phyloP scores from a whole-genome alignment of 2,113 vertebrate genomes.

The Perca fluviatilis region DNA sequence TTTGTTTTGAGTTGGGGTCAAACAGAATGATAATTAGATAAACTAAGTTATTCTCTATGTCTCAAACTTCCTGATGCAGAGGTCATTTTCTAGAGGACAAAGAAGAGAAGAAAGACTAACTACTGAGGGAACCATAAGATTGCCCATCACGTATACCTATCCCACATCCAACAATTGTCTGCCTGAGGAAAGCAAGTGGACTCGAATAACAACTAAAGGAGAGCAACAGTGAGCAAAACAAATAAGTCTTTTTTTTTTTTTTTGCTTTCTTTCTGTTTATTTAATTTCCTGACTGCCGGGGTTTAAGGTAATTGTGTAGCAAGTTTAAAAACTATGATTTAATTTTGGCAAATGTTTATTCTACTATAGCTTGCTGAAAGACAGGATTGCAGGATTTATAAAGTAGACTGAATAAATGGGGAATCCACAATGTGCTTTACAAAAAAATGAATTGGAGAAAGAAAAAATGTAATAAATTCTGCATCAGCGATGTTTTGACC shows the following conservation, averaged over 20 bases:
- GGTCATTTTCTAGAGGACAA: neutral
- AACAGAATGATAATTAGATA: neutral
- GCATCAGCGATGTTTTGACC: neutral
- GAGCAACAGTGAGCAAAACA: neutral
- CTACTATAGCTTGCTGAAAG: neutral
- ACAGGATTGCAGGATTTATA: neutral
- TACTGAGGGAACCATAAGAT: neutral
- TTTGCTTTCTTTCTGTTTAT: neutral
- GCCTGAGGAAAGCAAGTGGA: neutral
- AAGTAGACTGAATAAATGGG: neutral
- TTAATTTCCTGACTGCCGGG: neutral
- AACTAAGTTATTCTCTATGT: neutral
- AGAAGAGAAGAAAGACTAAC: neutral
- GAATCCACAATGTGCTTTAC: neutral
- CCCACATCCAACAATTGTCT: neutral
- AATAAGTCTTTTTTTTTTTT: neutral
- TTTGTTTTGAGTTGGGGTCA: neutral
- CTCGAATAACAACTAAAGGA: neutral
- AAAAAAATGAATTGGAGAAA: neutral
- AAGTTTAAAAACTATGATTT: neutral
- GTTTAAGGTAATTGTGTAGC: neutral
- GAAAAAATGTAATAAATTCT: neutral
- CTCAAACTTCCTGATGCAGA: neutral
- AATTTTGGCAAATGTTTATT: neutral
- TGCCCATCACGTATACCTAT: neutral